Conservation (phyloP, 2,797 vertebrate species). For the Hydrophis major region DNA sequence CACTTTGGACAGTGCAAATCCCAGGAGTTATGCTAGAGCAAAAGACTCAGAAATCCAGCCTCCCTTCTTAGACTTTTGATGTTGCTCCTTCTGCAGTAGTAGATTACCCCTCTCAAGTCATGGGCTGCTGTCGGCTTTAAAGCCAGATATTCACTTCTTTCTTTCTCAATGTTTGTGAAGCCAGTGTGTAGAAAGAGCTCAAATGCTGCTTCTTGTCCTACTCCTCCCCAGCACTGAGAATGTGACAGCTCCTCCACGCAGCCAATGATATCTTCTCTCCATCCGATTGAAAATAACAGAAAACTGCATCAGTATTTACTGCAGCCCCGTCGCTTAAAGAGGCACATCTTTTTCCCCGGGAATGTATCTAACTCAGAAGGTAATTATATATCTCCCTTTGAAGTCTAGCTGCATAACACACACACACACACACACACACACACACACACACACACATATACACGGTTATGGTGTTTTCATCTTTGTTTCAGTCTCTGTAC, state of each 20-base stretch:
- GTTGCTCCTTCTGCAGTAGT: slow-evolving; percentile 46
- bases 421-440: background rate
- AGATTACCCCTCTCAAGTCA: slow-evolving; percentile 43
- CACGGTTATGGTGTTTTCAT: background rate
- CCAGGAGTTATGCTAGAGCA: slow-evolving; percentile 29
- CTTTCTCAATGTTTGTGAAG: slow-evolving; percentile 46
- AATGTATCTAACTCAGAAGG: background rate
- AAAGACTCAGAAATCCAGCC: background rate
- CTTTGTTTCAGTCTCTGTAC: background rate
- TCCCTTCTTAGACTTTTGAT: slow-evolving; percentile 9
- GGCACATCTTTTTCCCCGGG: slow-evolving; percentile 15
- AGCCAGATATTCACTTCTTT: slow-evolving; percentile 51
- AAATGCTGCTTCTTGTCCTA: slow-evolving; percentile 49
- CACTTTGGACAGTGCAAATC: slow-evolving; percentile 64
- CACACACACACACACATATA: background rate
- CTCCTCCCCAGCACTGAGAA: slow-evolving; percentile 57
- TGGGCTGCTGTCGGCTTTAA: slow-evolving; percentile 57
- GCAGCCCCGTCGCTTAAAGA: slow-evolving; percentile 60
- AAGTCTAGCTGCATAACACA: background rate
- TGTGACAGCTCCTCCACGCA: slow-evolving; percentile 57
- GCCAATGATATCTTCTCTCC: slow-evolving; percentile 56
- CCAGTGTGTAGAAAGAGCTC: slow-evolving; percentile 46
- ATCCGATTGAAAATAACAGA: slow-evolving; percentile 53
- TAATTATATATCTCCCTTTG: background rate
- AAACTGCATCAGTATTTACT: slow-evolving; percentile 56